A percentile compares a stretch with the other conserved stretches of the same genome.
These are phyloP conservation scores for Antheraea mylitta DNA, from an alignment of 1,140 invertebrate species.

Conservation along the genomic window DNA sequence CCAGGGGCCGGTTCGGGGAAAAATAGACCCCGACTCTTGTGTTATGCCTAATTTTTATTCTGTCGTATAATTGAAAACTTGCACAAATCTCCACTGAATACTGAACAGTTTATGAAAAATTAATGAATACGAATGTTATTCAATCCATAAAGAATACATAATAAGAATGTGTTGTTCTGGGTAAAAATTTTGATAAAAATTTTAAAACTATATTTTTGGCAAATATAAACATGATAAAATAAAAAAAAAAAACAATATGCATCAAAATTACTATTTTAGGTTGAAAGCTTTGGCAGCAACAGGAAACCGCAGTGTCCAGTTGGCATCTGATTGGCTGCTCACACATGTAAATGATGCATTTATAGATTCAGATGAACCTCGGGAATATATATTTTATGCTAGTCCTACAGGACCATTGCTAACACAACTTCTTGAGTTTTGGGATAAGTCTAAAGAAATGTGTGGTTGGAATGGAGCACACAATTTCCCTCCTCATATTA, in stretches of 20 bases:
- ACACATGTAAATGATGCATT: slow-evolving; percentile 92
- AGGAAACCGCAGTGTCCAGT: slow-evolving; percentile 90
- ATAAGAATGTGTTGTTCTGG: too few relatives aligned
- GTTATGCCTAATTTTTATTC: too few relatives aligned
- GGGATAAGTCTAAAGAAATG: slow-evolving; percentile 86
- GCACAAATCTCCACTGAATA: too few relatives aligned
- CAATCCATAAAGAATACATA: too few relatives aligned
- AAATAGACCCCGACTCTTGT: too few relatives aligned
- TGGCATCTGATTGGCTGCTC: slow-evolving; percentile 93
- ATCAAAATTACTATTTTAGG: slow-evolving; percentile 63
- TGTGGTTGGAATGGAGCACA: slow-evolving; percentile 94
- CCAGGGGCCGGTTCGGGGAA: too few relatives aligned
- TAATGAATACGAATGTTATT: too few relatives aligned
- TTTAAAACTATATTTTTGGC: too few relatives aligned
- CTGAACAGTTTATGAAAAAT: too few relatives aligned
- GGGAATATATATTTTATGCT: slow-evolving; percentile 92
- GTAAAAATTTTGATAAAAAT: too few relatives aligned
- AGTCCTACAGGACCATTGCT: slow-evolving; percentile 86
- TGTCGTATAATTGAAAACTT: too few relatives aligned
- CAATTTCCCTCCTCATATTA: slow-evolving; percentile 93
- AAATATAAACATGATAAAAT: neutral
- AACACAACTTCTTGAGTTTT: slow-evolving; percentile 87
- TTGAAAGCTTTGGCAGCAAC: slow-evolving; percentile 95
- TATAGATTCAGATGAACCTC: slow-evolving; percentile 85
- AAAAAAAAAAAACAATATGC: neutral